Evolutionary conservation across 2,113 vertebrate genomes (phyloP), one percentile per base, ranked within the genome.

Genomic region (Chamaea fasciata): DNA sequence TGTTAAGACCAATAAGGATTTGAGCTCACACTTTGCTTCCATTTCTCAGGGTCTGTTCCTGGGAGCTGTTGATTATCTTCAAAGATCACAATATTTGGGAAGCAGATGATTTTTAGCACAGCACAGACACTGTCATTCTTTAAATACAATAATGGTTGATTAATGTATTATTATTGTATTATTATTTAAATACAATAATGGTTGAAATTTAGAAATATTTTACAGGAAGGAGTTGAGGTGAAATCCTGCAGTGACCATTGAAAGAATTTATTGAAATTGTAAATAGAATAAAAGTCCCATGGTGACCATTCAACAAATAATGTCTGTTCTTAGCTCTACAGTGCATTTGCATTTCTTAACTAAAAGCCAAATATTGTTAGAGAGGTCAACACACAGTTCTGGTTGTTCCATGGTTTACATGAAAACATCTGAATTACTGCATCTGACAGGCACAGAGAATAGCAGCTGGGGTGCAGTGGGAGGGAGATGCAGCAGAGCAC

Each of bases 311-410:
- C 69, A 68, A 81, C 75, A 90, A 94, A 89, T 46, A 67, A 67
- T 33, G 37, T 11, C 57, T 71, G 56, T 67, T 68, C 68, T 88
- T 71, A 84, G 79, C 50, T 78, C 60, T 49, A 71, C 52, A 81
- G 60, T 27, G 41, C 28, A 89, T 90, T 89, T 82, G 56, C 64
- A 92, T 92, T 83, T 94, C 90, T 90, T 33, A 92, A 79, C 69
- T 62, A 82, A 92, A 89, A 83, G 63, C 22, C 60, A 68, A 87
- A 89, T 86, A 81, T 50, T 90, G 53, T 78, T 63, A 24, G 28
- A 55, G 35, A 85, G 33, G 35, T 94, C 70, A 87, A 74, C 39
- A 73, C 33, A 26, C 41, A 60, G 49, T 39, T 91, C 77, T 79
- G 39, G 0, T 83, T 93, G 86, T 90, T 37, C 30, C 57, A 62